Base-by-base conservation (phyloP, 1,140 invertebrate genomes). In the Bombus pascuorum region DNA sequence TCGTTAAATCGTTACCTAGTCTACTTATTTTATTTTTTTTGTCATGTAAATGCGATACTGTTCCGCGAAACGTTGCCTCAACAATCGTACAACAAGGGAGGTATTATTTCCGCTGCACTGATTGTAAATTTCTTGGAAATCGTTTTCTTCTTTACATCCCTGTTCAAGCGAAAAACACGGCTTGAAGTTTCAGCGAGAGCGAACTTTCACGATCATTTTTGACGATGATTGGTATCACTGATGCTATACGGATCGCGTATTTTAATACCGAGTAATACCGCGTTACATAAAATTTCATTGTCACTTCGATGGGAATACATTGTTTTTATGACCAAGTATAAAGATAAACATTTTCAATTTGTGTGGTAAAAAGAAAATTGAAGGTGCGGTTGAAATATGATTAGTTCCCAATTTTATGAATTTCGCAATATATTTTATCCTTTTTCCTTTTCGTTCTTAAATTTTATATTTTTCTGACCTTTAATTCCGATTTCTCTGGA, bases 61-160 rank as follows among this genome's bases (percentile, higher is more conserved):
- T 82, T 80, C 65, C 75, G 57, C 57, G 86, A 81, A 77, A 85
- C 57, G 72, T 81, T 76, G 66, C 18, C 37, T 59, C 68, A 47
- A 68, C 65, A 79, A 73, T 42, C 34, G 42, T 57, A 34, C 28
- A 10, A 6, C 59, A 37, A 66, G 25, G 47, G 37, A 66, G 78
- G 77, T 79, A 86, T 82, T 73, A 77, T 62, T 71, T 68, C 79
- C 74, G 79, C 53, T n/a, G 62, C 59, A 62, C 72, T n/a, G 65
- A 78, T 81, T 81, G 44, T 65, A 72, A 86, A 77, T 88, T 88
- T 77, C 47, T 59, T 70, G 79, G 78, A 68, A 74, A 47, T 62
- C 28, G 68, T 80, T 80, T 59, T n/a, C 71, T 74, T 73, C 28
- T 87, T 87, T 89, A 59, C 75, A 53, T 76, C 53, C 84, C 57